A percentile compares a stretch with the other conserved stretches of the same genome.
phyloP scores from a whole-genome alignment of 1,140 invertebrate genomes.

The Ridgeia piscesae region DNA sequence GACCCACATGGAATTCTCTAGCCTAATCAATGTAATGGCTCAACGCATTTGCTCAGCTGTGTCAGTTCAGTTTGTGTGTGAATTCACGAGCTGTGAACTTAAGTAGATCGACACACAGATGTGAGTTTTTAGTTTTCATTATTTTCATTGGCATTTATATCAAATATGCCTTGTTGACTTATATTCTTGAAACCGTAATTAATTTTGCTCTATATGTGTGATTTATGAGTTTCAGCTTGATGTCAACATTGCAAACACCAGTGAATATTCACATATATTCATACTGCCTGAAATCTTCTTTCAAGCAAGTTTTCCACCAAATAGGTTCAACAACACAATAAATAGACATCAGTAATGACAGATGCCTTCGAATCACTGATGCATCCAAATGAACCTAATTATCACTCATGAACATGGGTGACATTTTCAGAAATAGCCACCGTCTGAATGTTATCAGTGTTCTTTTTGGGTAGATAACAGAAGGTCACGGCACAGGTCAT shows the following conservation, averaged over 20 bases:
- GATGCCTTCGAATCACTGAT: not conserved
- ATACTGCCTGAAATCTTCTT: too few species aligned
- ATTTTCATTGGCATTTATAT: too few species aligned
- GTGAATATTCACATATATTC: too few species aligned
- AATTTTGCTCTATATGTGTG: too few species aligned
- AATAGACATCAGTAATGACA: not conserved
- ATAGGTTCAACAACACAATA: not conserved
- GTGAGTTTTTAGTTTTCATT: too few species aligned
- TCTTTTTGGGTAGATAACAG: not conserved
- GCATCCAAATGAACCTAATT: not conserved
- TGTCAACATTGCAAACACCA: too few species aligned
- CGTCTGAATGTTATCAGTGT: not conserved
- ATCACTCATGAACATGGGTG: not conserved
- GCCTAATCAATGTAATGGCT: not conserved
- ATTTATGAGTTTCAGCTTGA: too few species aligned
- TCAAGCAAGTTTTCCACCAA: not conserved
- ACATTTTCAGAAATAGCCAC: too few species aligned
- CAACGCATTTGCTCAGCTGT: not conserved
- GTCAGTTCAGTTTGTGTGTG: not conserved
- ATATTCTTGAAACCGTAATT: too few species aligned
- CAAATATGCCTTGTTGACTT: too few species aligned
- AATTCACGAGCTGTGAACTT: not conserved
- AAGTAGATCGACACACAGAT: too few species aligned
- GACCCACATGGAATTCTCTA: not conserved
- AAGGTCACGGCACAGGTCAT: not conserved